Evolutionary conservation across 2,113 vertebrate genomes (phyloP).

Genomic region (Orientallactaga bullata): DNA sequence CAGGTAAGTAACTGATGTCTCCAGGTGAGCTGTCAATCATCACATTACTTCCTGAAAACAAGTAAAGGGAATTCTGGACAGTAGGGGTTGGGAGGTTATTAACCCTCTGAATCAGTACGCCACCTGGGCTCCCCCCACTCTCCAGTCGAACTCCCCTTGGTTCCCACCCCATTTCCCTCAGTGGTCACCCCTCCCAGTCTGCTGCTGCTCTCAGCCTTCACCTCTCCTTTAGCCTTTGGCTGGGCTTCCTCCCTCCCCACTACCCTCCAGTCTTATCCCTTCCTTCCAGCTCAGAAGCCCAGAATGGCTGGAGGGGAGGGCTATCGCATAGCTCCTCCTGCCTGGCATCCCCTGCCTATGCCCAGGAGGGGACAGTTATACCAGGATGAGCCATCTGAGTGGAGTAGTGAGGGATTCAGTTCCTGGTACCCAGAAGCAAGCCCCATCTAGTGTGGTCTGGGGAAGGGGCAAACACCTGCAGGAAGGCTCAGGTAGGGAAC

Average conservation of each 20-base stretch:
- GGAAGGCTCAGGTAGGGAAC: background rate
- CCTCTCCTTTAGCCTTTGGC: background rate
- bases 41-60: constrained; percentile 1
- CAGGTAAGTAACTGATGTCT: background rate
- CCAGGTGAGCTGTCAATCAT: background rate
- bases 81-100: background rate
- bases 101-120: fast-evolving
- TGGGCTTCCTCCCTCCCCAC: background rate
- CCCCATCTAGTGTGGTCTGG: background rate
- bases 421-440: background rate
- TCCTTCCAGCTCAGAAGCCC: background rate
- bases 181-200: background rate
- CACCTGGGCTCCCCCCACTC: too few relatives aligned
- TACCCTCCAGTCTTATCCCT: background rate
- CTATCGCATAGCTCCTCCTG: background rate
- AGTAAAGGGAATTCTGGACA: background rate
- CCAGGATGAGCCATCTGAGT: background rate
- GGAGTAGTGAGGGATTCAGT: background rate
- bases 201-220: too few relatives aligned
- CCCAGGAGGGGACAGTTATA: background rate
- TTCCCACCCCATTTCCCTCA: background rate
- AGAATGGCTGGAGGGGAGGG: background rate
- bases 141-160: too few relatives aligned
- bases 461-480: background rate
- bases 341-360: background rate